Evolutionary conservation across 2,113 vertebrate species (phyloP).

Genomic region (Macheiramphus alcinus): DNA sequence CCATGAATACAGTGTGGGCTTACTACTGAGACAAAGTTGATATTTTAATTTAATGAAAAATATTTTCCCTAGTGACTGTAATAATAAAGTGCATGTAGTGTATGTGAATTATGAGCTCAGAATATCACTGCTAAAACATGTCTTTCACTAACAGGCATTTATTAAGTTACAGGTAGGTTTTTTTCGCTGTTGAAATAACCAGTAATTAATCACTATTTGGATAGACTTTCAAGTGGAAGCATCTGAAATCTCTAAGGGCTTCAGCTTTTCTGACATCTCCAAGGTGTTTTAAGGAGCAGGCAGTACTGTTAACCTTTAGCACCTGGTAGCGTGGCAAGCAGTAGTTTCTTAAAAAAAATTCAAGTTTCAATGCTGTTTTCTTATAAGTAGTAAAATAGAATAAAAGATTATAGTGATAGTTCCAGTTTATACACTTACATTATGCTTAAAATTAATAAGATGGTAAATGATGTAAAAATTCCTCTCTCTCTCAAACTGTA

Average conservation of each 20-base stretch:
- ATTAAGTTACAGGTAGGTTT: background rate
- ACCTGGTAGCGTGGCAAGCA: background rate
- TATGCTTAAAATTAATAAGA: background rate
- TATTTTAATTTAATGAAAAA: background rate
- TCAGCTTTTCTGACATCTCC: conserved; percentile 8
- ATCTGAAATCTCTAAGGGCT: background rate
- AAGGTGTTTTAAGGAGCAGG: background rate
- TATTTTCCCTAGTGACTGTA: background rate
- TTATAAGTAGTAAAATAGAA: background rate
- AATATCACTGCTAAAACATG: background rate
- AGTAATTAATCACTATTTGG: conserved; percentile 47
- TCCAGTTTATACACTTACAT: background rate
- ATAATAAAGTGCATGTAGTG: background rate
- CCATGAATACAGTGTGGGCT: background rate
- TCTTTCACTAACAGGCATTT: background rate
- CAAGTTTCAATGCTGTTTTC: background rate
- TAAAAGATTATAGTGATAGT: background rate
- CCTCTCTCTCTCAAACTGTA: background rate
- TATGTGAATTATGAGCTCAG: background rate
- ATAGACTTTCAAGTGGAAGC: background rate
- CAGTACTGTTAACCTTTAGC: background rate
- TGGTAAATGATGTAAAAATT: background rate
- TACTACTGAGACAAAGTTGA: background rate
- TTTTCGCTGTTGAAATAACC: background rate
- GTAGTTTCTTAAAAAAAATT: background rate